Evolutionary conservation across 2,888 invertebrate genomes (phyloP), one percentile per base, ranked within the genome.

Genomic region (Magallana nippona): DNA sequence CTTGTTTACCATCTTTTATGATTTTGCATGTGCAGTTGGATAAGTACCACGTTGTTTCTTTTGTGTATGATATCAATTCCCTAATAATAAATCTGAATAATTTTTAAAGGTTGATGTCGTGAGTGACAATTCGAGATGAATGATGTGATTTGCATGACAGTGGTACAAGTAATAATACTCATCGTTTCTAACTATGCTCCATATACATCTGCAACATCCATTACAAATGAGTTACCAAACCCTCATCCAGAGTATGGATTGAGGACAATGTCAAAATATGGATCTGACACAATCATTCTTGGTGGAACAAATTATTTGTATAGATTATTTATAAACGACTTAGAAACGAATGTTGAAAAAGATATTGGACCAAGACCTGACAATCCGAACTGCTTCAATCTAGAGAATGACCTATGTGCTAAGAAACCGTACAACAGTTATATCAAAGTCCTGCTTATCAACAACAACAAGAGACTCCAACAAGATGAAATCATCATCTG

Each of bases 381-480:
- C 95, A 97, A 97, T 84, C 96, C 97, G 78, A 96, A 97, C 92
- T 99, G 98, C 95, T 92, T 93, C 87, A 96, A 96, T 86, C 96
- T 91, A 27, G 82, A 57, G 27, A 62, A 80, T 0, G n/a, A 56
- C 1, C 84, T 78, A 78, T 10, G 82, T 3, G 77, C 82, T 17
- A 86, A 87, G 63, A 80, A 58, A 8, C 77, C 80, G 10, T 97
- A 97, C 82, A 97, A 98, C 95, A 98, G 98, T 95, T 96, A 97
- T 90, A 98, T 98, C 95, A 98, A 98, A 95, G 98, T 97, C 83
- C 95, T 99, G 92, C 97, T 98, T 87, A 98, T 99, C 92, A 98
- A 98, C 95, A 97, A 98, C 93, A 97, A 97, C 63, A 97, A 97
- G 87, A 97, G 97, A 78, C 96, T 97, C 87, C 22, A 57, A 2